Base-by-base conservation (phyloP, 2,888 invertebrate species). In the Vanessa cardui region DNA sequence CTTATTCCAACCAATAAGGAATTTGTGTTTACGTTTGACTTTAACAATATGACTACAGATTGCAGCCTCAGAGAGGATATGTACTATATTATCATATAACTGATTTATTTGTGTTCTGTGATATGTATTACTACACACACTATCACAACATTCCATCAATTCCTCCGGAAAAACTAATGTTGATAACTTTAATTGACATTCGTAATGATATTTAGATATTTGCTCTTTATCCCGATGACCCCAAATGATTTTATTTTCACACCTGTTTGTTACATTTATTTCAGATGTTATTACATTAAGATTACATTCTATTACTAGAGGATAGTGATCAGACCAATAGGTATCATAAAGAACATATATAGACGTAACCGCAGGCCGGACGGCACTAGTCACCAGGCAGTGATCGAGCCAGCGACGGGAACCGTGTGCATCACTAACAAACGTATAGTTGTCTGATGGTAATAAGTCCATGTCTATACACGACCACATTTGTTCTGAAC, bases 281-380 rank as follows among this genome's bases (percentile, higher is more conserved):
- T 60, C 70, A 20, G 60, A 44, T 52, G 20, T 39, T 45, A 72
- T 59, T 45, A 62, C 33, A 54, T 56, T 58, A n/a, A 74, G 39
- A 56, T 71, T 65, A 70, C 74, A 74, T 18, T 70, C 56, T 26
- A 75, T 47, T 47, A 50, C 26, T 3, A 73, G 6, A 7, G 76
- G 76, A 56, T 64, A 69, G 47, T 75, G 73, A 52, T 74, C 75
- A 16, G 72, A 73, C 71, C 72, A 72, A 50, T 64, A 72, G 5
- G 49, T 47, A 52, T 68, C 71, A 47, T 69, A 65, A 3, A 58
- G 12, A 18, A 72, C 61, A 12, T 16, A 20, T n/a, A 52, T 56
- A 46, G 49, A 21, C 18, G 60, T 62, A 49, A 70, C 58, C 1
- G 66, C 39, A 2, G 49, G 49, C n/a, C 60, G 54, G 1, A 70